Conservation (phyloP, 2,888 invertebrate species). For the Parnassius mnemosyne region DNA sequence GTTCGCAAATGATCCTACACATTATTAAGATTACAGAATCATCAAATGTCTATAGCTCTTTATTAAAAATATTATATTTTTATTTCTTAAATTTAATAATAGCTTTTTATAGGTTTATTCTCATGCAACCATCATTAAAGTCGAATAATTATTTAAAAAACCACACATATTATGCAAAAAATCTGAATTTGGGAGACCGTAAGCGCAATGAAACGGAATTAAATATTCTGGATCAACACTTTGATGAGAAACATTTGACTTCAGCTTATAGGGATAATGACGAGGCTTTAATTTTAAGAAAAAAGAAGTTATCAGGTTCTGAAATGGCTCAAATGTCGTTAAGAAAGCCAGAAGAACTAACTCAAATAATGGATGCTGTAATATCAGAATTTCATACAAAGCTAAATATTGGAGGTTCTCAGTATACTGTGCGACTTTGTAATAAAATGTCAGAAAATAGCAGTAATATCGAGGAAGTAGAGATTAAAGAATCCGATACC, state of each 20-base stretch:
- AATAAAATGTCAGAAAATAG: constrained; percentile 53
- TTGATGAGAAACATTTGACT: no score
- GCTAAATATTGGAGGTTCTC: constrained; percentile 45
- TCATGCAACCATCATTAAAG: neutral
- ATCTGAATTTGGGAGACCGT: neutral
- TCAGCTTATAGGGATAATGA: no score
- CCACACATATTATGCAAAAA: constrained; percentile 19
- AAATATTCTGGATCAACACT: no score
- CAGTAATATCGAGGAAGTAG: constrained; percentile 51
- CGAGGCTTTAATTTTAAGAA: neutral
- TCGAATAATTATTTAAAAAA: constrained; percentile 21
- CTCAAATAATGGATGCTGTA: constrained; percentile 63
- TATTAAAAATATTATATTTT: constrained; percentile 69
- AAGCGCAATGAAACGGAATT: no score
- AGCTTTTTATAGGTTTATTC: constrained; percentile 61
- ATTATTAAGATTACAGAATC: constrained; percentile 56
- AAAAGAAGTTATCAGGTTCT: constrained; percentile 47
- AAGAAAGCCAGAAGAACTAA: constrained; percentile 58
- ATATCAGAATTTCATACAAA: constrained; percentile 65
- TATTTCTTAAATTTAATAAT: constrained; percentile 75
- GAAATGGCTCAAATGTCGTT: constrained; percentile 67
- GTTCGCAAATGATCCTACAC: constrained; percentile 64
- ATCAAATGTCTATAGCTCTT: constrained; percentile 54
- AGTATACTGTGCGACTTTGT: constrained; percentile 31
- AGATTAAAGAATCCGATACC: constrained; percentile 49